phyloP scores from a whole-genome alignment of 2,797 vertebrate species.

The Basileuterus tristriatus region DNA sequence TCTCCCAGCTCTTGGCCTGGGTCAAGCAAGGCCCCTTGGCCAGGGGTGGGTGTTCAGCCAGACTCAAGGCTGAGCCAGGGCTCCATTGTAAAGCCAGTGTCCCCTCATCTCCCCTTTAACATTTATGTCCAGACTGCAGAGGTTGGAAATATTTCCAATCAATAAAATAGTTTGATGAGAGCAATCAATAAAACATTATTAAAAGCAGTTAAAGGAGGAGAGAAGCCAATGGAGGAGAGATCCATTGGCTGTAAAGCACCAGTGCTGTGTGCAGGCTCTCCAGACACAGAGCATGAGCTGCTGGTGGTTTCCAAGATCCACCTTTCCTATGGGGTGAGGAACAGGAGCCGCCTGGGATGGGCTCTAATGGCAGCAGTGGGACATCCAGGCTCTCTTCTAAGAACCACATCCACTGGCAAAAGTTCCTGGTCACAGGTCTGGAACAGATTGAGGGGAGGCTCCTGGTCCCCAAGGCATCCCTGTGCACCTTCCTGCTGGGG shows the following conservation, averaged over 20 bases:
- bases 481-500: background rate
- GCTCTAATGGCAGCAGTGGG: background rate
- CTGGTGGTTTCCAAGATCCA: background rate
- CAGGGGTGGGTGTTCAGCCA: background rate
- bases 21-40: background rate
- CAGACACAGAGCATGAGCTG: background rate
- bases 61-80: background rate
- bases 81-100: background rate
- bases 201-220: background rate
- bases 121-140: background rate
- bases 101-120: background rate
- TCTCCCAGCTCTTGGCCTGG: background rate
- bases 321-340: background rate
- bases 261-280: background rate
- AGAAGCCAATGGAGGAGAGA: background rate
- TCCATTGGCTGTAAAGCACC: background rate
- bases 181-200: background rate
- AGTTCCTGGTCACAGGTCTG: background rate
- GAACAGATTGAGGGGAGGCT: background rate
- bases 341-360: background rate
- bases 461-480: background rate
- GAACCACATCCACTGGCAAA: background rate
- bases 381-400: background rate
- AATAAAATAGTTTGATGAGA: background rate
- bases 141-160: background rate